phyloP scores from a whole-genome alignment of 1,140 invertebrate species.

The Platorchestia sp. region DNA sequence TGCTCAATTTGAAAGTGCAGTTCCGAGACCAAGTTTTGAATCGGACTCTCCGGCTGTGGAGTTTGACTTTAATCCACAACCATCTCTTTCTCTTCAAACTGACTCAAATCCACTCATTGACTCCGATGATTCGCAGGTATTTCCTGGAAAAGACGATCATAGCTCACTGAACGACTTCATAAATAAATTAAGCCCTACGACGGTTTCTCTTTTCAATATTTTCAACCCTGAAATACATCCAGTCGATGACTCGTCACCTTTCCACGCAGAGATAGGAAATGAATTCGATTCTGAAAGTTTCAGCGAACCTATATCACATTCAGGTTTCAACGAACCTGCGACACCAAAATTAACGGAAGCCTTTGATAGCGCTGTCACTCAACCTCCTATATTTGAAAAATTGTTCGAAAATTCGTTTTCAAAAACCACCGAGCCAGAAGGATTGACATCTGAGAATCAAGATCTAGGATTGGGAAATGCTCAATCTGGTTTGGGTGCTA shows the following conservation, averaged over 20 bases:
- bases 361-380: neutral
- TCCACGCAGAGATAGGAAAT: neutral
- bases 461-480: neutral
- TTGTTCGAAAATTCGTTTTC: neutral
- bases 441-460: neutral
- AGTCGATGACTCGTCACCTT: neutral
- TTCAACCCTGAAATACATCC: neutral
- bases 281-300: neutral
- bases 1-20: neutral
- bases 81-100: neutral
- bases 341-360: neutral
- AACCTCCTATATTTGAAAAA: neutral
- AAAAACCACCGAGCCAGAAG: neutral
- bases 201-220: neutral
- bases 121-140: neutral
- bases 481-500: neutral
- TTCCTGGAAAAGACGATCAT: neutral
- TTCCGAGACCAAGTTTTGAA: neutral
- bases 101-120: neutral
- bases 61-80: neutral
- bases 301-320: neutral
- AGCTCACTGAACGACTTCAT: neutral
- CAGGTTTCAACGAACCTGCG: neutral
- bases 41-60: neutral
- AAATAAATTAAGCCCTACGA: neutral